phyloP scores from a whole-genome alignment of 64 coral and sea anemone species.

The Astreopora myriophthalma region DNA sequence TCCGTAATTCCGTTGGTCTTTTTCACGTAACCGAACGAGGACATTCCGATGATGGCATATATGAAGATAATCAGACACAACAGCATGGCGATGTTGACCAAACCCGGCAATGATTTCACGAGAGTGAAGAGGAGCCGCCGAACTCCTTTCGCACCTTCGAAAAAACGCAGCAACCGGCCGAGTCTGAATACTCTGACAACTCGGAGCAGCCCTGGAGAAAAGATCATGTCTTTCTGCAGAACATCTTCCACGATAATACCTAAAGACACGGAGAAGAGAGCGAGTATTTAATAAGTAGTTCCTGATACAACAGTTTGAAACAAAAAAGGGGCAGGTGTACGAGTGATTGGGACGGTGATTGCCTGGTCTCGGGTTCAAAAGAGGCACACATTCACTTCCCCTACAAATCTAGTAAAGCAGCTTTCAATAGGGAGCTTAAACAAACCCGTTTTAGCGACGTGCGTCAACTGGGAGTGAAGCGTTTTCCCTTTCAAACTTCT shows the following conservation, averaged over 20 bases:
- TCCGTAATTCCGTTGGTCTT: slow-evolving; percentile 90
- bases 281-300: not conserved
- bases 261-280: not conserved
- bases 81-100: slow-evolving; percentile 94
- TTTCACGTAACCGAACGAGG: slow-evolving; percentile 93
- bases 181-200: slow-evolving; percentile 96
- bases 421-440: no score
- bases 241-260: slow-evolving; percentile 90
- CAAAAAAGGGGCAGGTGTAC: no score
- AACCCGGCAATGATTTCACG: slow-evolving; percentile 92
- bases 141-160: slow-evolving; percentile 94
- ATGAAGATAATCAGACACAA: slow-evolving; percentile 95
- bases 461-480: no score
- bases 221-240: slow-evolving; percentile 73
- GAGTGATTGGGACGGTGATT: no score
- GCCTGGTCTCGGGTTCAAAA: no score
- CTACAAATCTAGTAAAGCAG: no score
- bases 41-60: slow-evolving; percentile 98
- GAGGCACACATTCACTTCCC: no score
- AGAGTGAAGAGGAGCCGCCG: slow-evolving; percentile 89
- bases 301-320: no score
- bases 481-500: no score
- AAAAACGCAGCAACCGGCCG: slow-evolving; percentile 89
- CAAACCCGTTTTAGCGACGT: no score
- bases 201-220: slow-evolving; percentile 92